Base-by-base conservation (phyloP, 2,113 vertebrate species). In the Dissostichus mawsoni region DNA sequence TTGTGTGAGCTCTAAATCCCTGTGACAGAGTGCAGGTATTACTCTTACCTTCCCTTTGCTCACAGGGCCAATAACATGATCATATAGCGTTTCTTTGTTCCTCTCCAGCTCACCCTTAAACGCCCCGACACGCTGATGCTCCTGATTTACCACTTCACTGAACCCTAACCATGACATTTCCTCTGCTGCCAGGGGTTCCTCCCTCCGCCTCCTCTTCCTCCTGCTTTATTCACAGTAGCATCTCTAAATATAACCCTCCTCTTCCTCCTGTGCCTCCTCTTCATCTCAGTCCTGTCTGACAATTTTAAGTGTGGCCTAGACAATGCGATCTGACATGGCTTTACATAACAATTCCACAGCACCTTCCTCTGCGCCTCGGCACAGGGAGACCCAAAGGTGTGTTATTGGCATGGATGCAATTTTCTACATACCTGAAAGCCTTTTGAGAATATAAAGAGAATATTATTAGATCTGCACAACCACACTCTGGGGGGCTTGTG, bases 81-180 rank as follows among this genome's bases (percentile, higher is more conserved):
- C 88, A 82, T 86, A 83, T 78, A 90, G 82, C 87, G 88, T 88
- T 92, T 83, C 76, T 92, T 78, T 83, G 83, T 93, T 90, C 85
- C 79, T 93, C 90, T 88, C 78, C 84, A 78, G 80, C 86, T 92
- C 87, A 78, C 53, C 82, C 89, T 87, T 91, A 92, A 93, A 94
- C 69, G 86, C 84, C 82, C 91, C 88, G 89, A 93, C 88, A 90
- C 74, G 79, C 92, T 89, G 92, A 92, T 92, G 90, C 85, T 93
- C 84, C 89, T 90, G 90, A 93, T 93, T 94, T 93, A 80, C 87
- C 90, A 92, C 92, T 93, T 92, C 88, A 87, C 89, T 93, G 91
- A 93, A 93, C 91, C 87, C 90, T 87, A 90, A 91, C 89, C 89
- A 82, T 89, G 91, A 91, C 88, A 93, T 93, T 93, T 94, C 89